phyloP scores from a whole-genome alignment of 1,140 invertebrate species.

The Drosophila carrolli region DNA sequence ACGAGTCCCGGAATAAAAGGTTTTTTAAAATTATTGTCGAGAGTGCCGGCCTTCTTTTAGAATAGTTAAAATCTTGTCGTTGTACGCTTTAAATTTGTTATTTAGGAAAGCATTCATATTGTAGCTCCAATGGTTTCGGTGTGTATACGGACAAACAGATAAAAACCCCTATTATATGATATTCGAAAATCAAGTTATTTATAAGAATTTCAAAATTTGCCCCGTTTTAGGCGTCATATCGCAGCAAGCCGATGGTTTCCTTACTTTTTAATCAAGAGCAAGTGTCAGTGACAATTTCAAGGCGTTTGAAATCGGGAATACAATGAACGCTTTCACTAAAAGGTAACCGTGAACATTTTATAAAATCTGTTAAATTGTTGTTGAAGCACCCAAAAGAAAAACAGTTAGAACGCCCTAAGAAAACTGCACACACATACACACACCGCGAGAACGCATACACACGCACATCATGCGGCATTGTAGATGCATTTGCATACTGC shows the following conservation, averaged over 20 bases:
- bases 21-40: no score
- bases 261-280: background rate
- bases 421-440: conserved; percentile 15
- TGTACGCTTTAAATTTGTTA: no score
- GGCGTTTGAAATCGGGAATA: background rate
- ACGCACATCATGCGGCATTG: conserved; percentile 6
- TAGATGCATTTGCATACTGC: conserved; percentile 33
- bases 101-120: no score
- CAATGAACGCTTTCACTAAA: background rate
- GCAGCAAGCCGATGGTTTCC: background rate
- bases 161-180: no score
- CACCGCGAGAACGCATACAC: background rate
- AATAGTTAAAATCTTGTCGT: no score
- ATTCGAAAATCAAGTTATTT: no score
- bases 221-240: background rate
- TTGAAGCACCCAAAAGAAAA: background rate
- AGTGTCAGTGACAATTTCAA: background rate
- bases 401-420: conserved; percentile 31
- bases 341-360: background rate
- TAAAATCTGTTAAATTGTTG: background rate
- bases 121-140: background rate
- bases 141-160: background rate
- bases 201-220: no score
- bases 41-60: no score
- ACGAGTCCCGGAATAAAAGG: no score